Conservation (phyloP, 2,797 vertebrate genomes). For the Sebastes minor region DNA sequence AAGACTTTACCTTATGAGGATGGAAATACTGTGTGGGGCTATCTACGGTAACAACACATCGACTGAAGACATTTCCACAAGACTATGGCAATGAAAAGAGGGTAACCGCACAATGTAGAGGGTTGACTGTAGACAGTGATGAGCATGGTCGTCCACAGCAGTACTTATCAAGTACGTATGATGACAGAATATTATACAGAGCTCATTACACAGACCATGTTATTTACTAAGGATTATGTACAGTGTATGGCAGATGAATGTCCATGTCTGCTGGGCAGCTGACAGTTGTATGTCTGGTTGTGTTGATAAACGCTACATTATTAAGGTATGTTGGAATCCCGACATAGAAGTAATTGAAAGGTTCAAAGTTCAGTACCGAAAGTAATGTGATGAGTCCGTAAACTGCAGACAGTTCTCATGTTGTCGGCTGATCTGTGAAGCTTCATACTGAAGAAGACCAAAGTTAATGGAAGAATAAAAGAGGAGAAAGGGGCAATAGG, state of each 20-base stretch:
- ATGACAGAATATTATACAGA: conserved; percentile 36
- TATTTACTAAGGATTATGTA: background rate
- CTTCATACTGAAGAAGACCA: background rate
- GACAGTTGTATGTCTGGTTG: background rate
- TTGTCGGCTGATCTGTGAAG: background rate
- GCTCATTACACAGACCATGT: conserved; percentile 11
- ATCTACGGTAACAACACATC: conserved; percentile 64
- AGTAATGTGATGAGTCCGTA: background rate
- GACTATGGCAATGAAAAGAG: conserved; percentile 71
- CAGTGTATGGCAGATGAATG: conserved; percentile 8
- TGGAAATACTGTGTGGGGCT: conserved; percentile 61
- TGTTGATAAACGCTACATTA: background rate
- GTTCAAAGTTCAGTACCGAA: background rate
- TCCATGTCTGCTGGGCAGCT: background rate
- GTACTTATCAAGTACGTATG: conserved; percentile 24
- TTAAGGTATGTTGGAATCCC: background rate
- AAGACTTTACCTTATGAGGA: conserved; percentile 69
- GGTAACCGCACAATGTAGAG: conserved; percentile 68
- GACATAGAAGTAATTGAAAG: background rate
- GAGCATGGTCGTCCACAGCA: conserved; percentile 51
- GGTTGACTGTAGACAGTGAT: conserved; percentile 63
- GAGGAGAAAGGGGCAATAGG: too few species aligned
- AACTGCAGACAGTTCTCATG: background rate
- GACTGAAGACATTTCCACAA: conserved; percentile 73
- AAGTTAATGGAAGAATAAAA: background rate